Evolutionary conservation across 2,113 vertebrate genomes (phyloP), one percentile per base, ranked within the genome.

Genomic region (Nothobranchius furzeri): DNA sequence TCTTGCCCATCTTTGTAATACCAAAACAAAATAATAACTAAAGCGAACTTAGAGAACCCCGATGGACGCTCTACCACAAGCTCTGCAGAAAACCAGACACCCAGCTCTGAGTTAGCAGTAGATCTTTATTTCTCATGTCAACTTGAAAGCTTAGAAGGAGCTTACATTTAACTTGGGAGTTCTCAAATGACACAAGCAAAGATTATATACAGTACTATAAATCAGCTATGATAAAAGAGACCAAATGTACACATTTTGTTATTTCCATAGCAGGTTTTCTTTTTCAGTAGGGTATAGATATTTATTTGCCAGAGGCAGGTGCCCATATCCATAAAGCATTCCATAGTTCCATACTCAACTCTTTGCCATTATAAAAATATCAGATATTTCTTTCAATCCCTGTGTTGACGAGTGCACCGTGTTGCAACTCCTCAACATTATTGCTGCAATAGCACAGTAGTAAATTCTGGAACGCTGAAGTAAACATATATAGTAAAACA

Each of bases 121-220:
- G 79, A 88, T 83, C 85, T 92, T 91, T 93, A 94, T 94, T 93
- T 93, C 91, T 94, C 88, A 87, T 89, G 87, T 91, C 91, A 89
- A 88, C 92, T 91, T 88, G 78, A 49, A 91, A 87, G 88, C 90
- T 93, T 92, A 91, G 90, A 93, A 88, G 92, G 88, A 87, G 82
- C 82, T 92, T 86, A 91, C 85, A 88, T 88, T 90, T 86, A 88
- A 90, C 82, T 91, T 79, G 81, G 84, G 85, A 79, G 79, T 90
- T 76, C 74, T 86, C 81, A 83, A 91, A 90, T 90, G 89, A 93
- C 90, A 92, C 84, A 93, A 93, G 88, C 87, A 91, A 92, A 91
- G 90, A 91, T 87, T 91, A 92, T 92, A 90, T 88, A 91, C 90
- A 92, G 81, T 90, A 89, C 89, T 92, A 92, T 88, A 92, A 91